These are phyloP conservation scores for Coregonus ussuriensis DNA, from an alignment of 2,797 vertebrate genomes.

Conservation along the genomic window DNA sequence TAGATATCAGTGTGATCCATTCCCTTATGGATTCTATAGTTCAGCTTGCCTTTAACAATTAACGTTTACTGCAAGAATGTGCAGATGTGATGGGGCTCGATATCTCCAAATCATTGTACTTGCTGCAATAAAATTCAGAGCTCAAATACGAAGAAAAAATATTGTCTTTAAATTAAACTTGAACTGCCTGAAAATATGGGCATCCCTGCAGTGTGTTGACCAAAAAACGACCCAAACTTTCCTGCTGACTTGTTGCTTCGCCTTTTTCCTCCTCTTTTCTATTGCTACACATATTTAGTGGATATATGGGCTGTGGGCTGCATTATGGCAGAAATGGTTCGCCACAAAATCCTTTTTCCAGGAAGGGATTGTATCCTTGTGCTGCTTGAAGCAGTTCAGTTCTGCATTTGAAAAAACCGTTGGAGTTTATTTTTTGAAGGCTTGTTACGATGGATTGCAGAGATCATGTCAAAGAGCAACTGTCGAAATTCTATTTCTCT, in stretches of 20 bases:
- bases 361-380: slow-evolving; percentile 99
- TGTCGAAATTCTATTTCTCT: slow-evolving; percentile 45
- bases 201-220: slow-evolving; percentile 19
- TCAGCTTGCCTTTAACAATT: slow-evolving; percentile 19
- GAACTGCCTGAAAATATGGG: neutral
- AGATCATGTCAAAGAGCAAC: slow-evolving; percentile 40
- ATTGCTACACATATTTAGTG: slow-evolving; percentile 91
- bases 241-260: slow-evolving; percentile 85
- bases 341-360: slow-evolving; percentile 99
- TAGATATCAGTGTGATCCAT: slow-evolving; percentile 26
- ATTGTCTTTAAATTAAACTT: no score
- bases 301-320: slow-evolving; percentile 99
- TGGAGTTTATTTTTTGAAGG: neutral
- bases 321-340: slow-evolving; percentile 99
- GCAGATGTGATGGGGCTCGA: neutral
- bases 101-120: neutral
- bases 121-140: neutral
- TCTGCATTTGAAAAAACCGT: slow-evolving; percentile 28
- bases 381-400: slow-evolving; percentile 82
- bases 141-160: neutral
- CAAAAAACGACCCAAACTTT: slow-evolving; percentile 52
- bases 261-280: slow-evolving; percentile 67
- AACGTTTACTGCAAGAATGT: slow-evolving; percentile 2
- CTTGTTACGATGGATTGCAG: slow-evolving; percentile 5
- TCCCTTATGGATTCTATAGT: slow-evolving; percentile 25